phyloP scores from a whole-genome alignment of 2,113 vertebrate species.

The Oostethus manadensis region DNA sequence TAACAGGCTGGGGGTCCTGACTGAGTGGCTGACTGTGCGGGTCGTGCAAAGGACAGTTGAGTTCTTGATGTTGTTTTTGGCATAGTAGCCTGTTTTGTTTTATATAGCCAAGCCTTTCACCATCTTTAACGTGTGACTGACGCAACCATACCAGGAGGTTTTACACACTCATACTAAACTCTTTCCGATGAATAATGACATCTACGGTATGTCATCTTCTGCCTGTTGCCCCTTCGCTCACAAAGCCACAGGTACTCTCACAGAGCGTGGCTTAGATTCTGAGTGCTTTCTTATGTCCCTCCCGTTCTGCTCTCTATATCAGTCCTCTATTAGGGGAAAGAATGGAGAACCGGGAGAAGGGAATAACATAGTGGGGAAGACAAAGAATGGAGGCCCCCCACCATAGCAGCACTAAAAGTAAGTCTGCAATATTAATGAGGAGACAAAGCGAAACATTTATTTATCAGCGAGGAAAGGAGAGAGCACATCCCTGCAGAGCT shows the following conservation, averaged over 20 bases:
- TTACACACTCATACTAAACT: background rate
- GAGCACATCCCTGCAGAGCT: slow-evolving; percentile 38
- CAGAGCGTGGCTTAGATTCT: slow-evolving; percentile 31
- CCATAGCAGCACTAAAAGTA: slow-evolving; percentile 82
- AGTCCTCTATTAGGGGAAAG: slow-evolving; percentile 28
- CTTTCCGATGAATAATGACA: background rate
- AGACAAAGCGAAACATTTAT: slow-evolving; percentile 85
- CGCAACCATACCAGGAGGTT: too few relatives aligned
- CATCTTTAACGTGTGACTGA: too few relatives aligned
- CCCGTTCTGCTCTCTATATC: slow-evolving; percentile 17
- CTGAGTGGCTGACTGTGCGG: too few relatives aligned
- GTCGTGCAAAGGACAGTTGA: too few relatives aligned
- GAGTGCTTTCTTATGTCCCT: slow-evolving; percentile 58
- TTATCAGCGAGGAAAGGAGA: slow-evolving; percentile 63
- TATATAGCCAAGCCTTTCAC: too few relatives aligned
- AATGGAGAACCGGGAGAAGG: slow-evolving; percentile 24
- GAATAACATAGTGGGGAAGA: slow-evolving; percentile 43
- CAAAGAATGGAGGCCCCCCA: slow-evolving; percentile 66
- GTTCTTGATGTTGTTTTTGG: too few relatives aligned
- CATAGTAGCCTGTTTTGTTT: too few relatives aligned
- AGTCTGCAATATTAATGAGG: slow-evolving; percentile 86
- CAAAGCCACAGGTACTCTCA: slow-evolving; percentile 47
- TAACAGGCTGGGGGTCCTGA: too few relatives aligned
- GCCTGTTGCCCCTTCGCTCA: slow-evolving; percentile 42
- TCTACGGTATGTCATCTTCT: background rate